Conservation (phyloP, 2,797 vertebrate genomes). For the Menidia menidia region DNA sequence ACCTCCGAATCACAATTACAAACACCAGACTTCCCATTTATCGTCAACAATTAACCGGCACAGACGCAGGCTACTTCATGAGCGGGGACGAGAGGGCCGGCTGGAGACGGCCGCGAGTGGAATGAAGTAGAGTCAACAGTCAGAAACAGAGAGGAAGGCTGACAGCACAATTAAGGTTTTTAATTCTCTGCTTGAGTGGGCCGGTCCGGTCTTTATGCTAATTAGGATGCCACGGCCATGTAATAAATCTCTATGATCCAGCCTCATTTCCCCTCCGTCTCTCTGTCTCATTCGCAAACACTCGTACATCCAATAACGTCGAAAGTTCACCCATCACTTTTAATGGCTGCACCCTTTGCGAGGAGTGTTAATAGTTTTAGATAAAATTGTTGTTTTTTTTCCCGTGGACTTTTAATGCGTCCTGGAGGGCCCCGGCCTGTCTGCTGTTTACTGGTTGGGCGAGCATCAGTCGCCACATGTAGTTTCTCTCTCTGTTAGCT, state of each 20-base stretch:
- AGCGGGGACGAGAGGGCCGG: constrained; percentile 37
- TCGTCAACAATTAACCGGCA: constrained; percentile 90
- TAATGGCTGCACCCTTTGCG: constrained; percentile 37
- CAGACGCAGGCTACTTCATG: constrained; percentile 79
- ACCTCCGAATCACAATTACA: constrained; percentile 85
- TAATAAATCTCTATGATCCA: constrained; percentile 94
- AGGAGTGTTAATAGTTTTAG: constrained; percentile 55
- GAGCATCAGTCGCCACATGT: constrained; percentile 47
- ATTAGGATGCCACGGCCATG: constrained; percentile 90
- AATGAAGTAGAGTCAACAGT: constrained; percentile 74
- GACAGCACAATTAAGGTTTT: constrained; percentile 99
- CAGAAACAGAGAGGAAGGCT: constrained; percentile 83
- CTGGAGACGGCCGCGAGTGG: constrained; percentile 48
- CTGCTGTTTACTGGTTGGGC: constrained; percentile 64
- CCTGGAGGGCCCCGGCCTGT: constrained; percentile 37
- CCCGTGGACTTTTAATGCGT: constrained; percentile 30
- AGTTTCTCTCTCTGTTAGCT: constrained; percentile 75
- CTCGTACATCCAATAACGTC: constrained; percentile 42
- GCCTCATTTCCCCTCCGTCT: constrained; percentile 78
- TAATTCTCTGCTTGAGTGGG: constrained; percentile 99
- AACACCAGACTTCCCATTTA: constrained; percentile 86
- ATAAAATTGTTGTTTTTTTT: constrained; percentile 53
- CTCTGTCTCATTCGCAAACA: constrained; percentile 65
- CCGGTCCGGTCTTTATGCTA: constrained; percentile 97
- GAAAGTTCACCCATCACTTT: constrained; percentile 67